These are phyloP conservation scores for Columba janthina DNA, from an alignment of 2,113 vertebrate species.

Conservation along the genomic window DNA sequence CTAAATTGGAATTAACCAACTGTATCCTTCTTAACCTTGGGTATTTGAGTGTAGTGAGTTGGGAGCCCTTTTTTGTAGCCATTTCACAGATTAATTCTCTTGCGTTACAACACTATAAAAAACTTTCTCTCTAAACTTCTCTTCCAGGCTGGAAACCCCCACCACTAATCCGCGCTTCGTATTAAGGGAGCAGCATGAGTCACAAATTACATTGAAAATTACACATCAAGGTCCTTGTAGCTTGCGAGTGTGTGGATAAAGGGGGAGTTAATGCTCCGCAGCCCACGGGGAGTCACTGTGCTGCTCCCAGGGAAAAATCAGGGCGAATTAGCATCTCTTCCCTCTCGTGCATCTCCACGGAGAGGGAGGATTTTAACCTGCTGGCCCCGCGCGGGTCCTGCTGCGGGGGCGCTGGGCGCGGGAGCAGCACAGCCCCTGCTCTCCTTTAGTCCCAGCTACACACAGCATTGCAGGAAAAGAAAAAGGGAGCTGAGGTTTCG, in stretches of 20 bases:
- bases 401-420: not conserved
- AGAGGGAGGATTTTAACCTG: not conserved
- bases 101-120: not conserved
- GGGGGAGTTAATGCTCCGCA: not conserved
- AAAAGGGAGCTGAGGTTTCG: not conserved
- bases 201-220: slow-evolving; percentile 1
- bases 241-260: not conserved
- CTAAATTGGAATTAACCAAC: not conserved
- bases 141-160: not conserved
- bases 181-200: not conserved
- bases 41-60: rapidly evolving
- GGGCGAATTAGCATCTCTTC: not conserved
- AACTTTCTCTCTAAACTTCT: not conserved
- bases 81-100: not conserved
- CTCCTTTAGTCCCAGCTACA: not conserved
- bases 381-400: not conserved
- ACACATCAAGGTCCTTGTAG: not conserved
- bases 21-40: not conserved
- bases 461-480: not conserved
- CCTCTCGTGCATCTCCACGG: not conserved
- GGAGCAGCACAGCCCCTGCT: not conserved
- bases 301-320: not conserved
- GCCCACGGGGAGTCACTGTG: not conserved
- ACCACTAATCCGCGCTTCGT: not conserved
- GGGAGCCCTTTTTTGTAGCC: not conserved